phyloP scores from a whole-genome alignment of 2,888 invertebrate species.

The Mythimna pallens region DNA sequence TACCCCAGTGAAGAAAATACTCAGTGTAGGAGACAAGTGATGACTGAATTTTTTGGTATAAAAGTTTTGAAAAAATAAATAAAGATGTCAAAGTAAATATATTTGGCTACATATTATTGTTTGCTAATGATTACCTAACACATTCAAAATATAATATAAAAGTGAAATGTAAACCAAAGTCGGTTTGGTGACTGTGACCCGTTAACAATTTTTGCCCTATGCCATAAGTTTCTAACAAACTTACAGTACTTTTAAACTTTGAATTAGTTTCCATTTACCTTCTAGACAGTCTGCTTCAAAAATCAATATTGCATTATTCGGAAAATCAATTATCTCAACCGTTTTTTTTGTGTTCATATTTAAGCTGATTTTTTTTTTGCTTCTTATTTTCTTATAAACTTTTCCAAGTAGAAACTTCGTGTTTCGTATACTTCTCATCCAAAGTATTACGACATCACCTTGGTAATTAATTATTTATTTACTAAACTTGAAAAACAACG shows the following conservation, averaged over 20 bases:
- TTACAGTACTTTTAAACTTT: slow-evolving; percentile 1
- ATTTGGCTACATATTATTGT: background rate
- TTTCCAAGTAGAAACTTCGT: slow-evolving; percentile 40
- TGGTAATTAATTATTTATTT: slow-evolving; percentile 77
- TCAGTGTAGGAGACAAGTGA: background rate
- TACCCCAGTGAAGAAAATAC: background rate
- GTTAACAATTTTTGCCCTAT: background rate
- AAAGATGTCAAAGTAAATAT: background rate
- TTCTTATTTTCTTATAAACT: slow-evolving; percentile 35
- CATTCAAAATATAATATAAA: background rate
- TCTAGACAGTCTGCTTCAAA: slow-evolving; percentile 71
- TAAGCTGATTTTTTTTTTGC: background rate
- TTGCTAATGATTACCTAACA: background rate
- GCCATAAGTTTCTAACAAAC: slow-evolving; percentile 3
- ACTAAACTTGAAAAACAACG: slow-evolving; percentile 40
- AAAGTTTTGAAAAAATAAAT: slow-evolving; percentile 4
- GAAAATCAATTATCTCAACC: slow-evolving; percentile 61
- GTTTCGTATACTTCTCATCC: slow-evolving; percentile 42
- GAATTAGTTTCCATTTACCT: slow-evolving; percentile 60
- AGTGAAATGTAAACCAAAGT: no score
- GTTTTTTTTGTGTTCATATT: slow-evolving; percentile 60
- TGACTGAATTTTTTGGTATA: background rate
- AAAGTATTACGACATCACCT: slow-evolving; percentile 70
- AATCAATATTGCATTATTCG: slow-evolving; percentile 67
- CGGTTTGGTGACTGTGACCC: no score